Percentiles rank a stretch among this genome's conserved stretches.
Conservation (phyloP, 1,140 invertebrate genomes). For the Drosophila neocordata region DNA sequence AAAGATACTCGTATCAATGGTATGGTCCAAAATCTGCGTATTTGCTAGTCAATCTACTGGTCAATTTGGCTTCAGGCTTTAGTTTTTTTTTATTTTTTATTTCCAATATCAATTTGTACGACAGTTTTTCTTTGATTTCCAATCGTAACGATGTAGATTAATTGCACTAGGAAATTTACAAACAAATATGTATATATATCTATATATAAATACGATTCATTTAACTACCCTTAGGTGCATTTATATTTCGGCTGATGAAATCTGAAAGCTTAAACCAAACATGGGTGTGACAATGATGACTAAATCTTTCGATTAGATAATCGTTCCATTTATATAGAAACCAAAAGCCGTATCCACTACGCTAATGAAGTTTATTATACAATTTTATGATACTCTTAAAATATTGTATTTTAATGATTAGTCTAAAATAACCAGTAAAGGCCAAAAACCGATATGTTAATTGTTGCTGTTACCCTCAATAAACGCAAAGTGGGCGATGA, state of each 20-base stretch:
- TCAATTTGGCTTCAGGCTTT: slow-evolving; percentile 40
- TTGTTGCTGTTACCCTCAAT: slow-evolving; percentile 44
- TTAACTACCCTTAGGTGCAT: not conserved
- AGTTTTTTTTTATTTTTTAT: slow-evolving; percentile 24
- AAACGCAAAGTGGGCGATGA: slow-evolving; percentile 64
- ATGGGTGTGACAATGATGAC: slow-evolving; percentile 56
- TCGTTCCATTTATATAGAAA: slow-evolving; percentile 30
- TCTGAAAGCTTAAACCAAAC: slow-evolving; percentile 25
- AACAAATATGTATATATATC: not conserved
- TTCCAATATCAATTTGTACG: slow-evolving; percentile 62
- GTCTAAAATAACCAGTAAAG: slow-evolving; percentile 22
- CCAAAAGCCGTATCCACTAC: slow-evolving; percentile 20
- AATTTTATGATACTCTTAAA: slow-evolving; percentile 75
- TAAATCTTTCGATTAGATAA: slow-evolving; percentile 32
- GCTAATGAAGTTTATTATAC: slow-evolving; percentile 80
- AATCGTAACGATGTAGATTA: slow-evolving; percentile 27
- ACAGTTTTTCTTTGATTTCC: slow-evolving; percentile 33
- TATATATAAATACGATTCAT: not conserved
- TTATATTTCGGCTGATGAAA: not conserved
- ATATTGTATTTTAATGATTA: slow-evolving; percentile 76
- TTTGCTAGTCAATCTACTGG: slow-evolving; percentile 46
- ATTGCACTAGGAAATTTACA: slow-evolving; percentile 22
- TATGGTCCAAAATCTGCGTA: slow-evolving; percentile 38
- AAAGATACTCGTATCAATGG: slow-evolving; percentile 24
- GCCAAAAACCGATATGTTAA: slow-evolving; percentile 23